Evolutionary conservation across 2,888 invertebrate species (phyloP), one percentile per base, ranked within the genome.

Genomic region (Cephalotes varians): DNA sequence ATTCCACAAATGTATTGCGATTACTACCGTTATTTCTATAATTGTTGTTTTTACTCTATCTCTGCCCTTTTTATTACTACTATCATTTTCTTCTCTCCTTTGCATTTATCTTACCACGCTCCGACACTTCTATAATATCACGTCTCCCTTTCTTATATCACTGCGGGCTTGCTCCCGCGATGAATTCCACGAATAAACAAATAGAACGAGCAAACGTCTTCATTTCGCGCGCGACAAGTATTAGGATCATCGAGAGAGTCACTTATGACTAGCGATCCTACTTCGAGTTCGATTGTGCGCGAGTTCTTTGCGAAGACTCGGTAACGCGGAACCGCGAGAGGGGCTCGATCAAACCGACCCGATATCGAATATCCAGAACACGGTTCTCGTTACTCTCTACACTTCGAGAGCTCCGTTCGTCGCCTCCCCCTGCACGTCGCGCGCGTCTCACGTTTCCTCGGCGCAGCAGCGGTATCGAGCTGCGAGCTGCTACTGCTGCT

Each of bases 331-430:
- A 51, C 69, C 82, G 25, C 76, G 54, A 34, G 51, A 85, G 72
- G 79, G 54, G 54, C 73, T 81, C 40, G 80, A 86, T 83, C 73
- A 67, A 47, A 21, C n/a, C 82, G 84, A 83, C 73, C 85, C 73
- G 81, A 84, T 87, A 87, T 86, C 81, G 71, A 81, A 82, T 82
- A 86, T 84, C 86, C 86, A 84, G 82, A 62, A 40, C 77, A 83
- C 84, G 82, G 67, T 83, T 86, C 81, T 87, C 82, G 72, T 86
- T 85, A 79, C 81, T 65, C 40, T 56, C 15, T 49, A 18, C 65
- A 54, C 56, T n/a, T 6, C n/a, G 25, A 85, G 79, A 79, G 76
- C 44, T 80, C 62, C 25, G 28, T 34, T 47, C 69, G 44, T 34
- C n/a, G n/a, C 67, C 56, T n/a, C 49, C 44, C 65, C 28, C 31